Evolutionary conservation across 2,797 vertebrate genomes (phyloP), one percentile per base, ranked within the genome.

Genomic region (Leucoraja ocellata): DNA sequence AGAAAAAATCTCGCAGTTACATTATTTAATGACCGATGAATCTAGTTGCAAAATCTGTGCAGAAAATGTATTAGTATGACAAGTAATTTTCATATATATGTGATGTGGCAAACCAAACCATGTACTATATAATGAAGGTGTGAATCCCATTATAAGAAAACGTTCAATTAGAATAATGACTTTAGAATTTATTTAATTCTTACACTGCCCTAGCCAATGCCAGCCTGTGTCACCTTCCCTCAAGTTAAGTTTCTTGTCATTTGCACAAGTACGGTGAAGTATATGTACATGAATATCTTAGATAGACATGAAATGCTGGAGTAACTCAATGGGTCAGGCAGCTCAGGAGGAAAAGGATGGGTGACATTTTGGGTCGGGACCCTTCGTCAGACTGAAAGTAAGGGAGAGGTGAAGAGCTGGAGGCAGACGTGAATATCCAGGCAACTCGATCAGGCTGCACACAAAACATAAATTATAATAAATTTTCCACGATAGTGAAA

Each of bases 11-110:
- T 88, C 21, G 28, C 83, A 65, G 61, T 68, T 68, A 68, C 84
- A 36, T 88, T 68, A 88, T 88, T 88, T 88, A 88, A 88, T 8
- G 32, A 36, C 84, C 63, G 23, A n/a, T 68, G 84, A 88, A 88
- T 88, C n/a, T 36, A 88, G 65, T 88, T 88, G 61, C 16, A 68
- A 68, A 88, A 68, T 36, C 84, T 68, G n/a, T 23, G 84, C 61
- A 21, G 61, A 68, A 68, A 88, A 88, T 88, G 65, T 68, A 68
- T 68, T 16, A 32, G 63, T 18, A 68, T 36, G 61, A 65, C 84
- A 88, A 88, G 7, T 32, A 88, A 88, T 68, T 88, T 36, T 68
- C 61, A 68, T 88, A 65, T 36, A 68, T 88, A 32, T 68, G 84
- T 68, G 65, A 88, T 88, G 84, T 63, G 32, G 18, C 63, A 21